These are phyloP conservation scores for Dinothrombium tinctorium DNA, from an alignment of 1,140 invertebrate genomes.

Conservation along the genomic window DNA sequence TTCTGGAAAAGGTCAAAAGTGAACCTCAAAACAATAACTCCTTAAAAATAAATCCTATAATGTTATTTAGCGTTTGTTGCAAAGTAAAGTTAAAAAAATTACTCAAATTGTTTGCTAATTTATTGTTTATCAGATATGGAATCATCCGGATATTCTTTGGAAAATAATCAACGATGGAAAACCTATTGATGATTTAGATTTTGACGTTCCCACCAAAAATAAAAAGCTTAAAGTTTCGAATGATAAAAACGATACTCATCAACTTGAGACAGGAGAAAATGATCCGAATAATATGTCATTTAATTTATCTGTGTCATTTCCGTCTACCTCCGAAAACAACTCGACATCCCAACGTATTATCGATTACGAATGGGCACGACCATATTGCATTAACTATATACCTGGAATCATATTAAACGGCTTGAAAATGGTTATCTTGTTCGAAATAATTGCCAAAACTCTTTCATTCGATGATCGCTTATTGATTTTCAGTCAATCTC, in stretches of 20 bases:
- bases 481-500: constrained; percentile 85
- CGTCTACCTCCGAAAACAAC: not conserved
- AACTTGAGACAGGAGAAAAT: not conserved
- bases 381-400: constrained; percentile 60
- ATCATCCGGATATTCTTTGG: constrained; percentile 90
- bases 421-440: constrained; percentile 81
- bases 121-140: constrained; percentile 55
- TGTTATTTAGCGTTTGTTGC: constrained; percentile 92
- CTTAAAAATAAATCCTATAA: constrained; percentile 61
- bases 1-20: constrained; percentile 6
- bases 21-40: not conserved
- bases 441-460: constrained; percentile 73
- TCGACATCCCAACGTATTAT: not conserved
- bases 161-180: constrained; percentile 58
- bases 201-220: constrained; percentile 1
- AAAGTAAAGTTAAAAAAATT: constrained; percentile 34
- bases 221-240: not conserved
- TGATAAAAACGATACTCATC: not conserved
- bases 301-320: no score
- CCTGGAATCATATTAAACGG: constrained; percentile 75
- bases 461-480: constrained; percentile 64
- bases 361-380: constrained; percentile 34
- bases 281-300: no score
- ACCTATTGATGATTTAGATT: constrained; percentile 46
- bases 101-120: not conserved